Evolutionary conservation across 2,797 vertebrate species (phyloP).

Genomic region (Gallinago solitaria): DNA sequence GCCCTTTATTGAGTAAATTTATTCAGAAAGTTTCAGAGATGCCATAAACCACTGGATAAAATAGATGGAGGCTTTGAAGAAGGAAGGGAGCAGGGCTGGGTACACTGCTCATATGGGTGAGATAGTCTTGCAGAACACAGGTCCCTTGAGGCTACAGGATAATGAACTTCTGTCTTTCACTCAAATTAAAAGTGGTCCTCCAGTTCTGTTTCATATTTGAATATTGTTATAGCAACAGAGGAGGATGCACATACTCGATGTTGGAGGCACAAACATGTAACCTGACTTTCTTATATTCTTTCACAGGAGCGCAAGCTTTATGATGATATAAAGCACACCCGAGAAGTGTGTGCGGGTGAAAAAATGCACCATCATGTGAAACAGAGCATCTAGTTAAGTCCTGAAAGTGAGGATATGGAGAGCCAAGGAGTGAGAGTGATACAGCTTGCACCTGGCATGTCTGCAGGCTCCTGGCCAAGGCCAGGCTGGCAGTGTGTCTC

Average conservation of each 20-base stretch:
- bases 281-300: background rate
- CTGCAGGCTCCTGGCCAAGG: background rate
- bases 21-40: background rate
- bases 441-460: background rate
- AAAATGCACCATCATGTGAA: background rate
- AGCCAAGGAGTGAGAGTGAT: background rate
- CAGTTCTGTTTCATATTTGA: background rate
- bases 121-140: background rate
- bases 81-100: background rate
- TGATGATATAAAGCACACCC: background rate
- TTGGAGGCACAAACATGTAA: background rate
- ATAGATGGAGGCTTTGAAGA: background rate
- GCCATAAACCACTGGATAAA: background rate
- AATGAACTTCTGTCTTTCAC: background rate
- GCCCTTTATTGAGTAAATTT: background rate
- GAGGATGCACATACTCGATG: background rate
- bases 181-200: background rate
- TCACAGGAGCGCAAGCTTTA: background rate
- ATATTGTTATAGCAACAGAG: background rate
- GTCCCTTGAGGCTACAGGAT: background rate
- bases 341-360: background rate
- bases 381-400: background rate
- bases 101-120: background rate
- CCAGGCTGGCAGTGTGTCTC: background rate
- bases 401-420: background rate